Evolutionary conservation across 2,888 invertebrate species (phyloP).

Genomic region (Pomacea canaliculata): DNA sequence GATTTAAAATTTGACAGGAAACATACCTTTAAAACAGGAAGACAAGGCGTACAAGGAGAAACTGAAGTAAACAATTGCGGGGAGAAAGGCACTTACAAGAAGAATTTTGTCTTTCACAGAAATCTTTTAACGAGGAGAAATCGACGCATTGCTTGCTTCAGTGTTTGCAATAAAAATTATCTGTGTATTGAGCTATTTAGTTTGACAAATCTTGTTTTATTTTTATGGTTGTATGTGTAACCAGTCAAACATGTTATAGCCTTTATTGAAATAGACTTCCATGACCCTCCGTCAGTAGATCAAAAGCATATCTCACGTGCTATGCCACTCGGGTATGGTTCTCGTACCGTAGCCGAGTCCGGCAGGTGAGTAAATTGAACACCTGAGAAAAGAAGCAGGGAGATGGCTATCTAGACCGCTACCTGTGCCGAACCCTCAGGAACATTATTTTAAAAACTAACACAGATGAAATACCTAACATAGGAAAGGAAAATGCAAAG

Average conservation of each 20-base stretch:
- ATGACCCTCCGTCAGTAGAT: background rate
- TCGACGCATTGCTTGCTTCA: no score
- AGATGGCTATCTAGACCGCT: background rate
- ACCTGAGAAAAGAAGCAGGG: constrained; percentile 14
- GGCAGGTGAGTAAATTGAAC: constrained; percentile 8
- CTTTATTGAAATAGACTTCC: background rate
- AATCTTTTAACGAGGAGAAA: no score
- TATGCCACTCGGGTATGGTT: constrained; percentile 9
- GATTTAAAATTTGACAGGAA: constrained; percentile 38
- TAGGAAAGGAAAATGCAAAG: no score
- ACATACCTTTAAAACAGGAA: constrained; percentile 47
- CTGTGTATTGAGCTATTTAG: no score
- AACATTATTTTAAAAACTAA: background rate
- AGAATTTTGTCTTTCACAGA: no score
- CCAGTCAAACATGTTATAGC: no score
- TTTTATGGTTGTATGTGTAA: no score
- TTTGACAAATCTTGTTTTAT: no score
- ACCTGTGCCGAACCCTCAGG: constrained; percentile 21
- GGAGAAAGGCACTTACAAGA: background rate
- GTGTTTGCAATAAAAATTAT: no score
- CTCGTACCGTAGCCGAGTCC: background rate
- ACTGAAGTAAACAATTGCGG: background rate
- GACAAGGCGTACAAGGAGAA: constrained; percentile 34
- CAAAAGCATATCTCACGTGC: constrained; percentile 14
- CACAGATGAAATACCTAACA: no score